Conservation (phyloP, 2,797 vertebrate genomes). For the Danionella dracula region DNA sequence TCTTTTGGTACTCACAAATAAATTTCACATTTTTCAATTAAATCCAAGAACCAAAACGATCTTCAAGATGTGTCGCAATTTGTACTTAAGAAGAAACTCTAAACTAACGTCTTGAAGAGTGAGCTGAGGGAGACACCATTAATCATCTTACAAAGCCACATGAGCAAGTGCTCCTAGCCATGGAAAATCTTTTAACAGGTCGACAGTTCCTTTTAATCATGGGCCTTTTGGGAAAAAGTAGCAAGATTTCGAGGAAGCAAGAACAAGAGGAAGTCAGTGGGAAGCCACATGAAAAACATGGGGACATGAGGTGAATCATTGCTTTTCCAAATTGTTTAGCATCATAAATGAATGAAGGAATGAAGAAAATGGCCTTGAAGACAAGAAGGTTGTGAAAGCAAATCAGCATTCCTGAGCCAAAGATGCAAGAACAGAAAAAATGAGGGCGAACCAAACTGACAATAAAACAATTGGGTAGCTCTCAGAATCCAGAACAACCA, state of each 20-base stretch:
- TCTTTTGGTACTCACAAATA: no score
- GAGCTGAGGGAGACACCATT: neutral
- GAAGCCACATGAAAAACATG: neutral
- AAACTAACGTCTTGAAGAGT: neutral
- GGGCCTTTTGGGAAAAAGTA: neutral
- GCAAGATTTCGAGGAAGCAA: neutral
- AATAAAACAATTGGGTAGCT: neutral
- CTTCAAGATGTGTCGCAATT: no score
- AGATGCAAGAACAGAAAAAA: neutral
- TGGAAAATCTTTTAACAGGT: slow-evolving; percentile 4
- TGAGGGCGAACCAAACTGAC: neutral
- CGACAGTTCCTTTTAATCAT: neutral
- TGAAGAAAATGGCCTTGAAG: neutral
- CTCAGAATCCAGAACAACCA: neutral
- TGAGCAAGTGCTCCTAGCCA: neutral
- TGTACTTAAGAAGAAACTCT: neutral
- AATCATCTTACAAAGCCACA: neutral
- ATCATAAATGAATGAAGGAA: neutral
- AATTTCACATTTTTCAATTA: no score
- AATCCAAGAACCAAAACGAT: no score
- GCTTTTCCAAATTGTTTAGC: neutral
- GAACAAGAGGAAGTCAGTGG: neutral
- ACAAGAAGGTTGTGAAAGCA: neutral
- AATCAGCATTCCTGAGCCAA: neutral
- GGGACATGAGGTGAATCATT: neutral